Conservation (phyloP, 2,113 vertebrate species). For the Antechinus stuartii region DNA sequence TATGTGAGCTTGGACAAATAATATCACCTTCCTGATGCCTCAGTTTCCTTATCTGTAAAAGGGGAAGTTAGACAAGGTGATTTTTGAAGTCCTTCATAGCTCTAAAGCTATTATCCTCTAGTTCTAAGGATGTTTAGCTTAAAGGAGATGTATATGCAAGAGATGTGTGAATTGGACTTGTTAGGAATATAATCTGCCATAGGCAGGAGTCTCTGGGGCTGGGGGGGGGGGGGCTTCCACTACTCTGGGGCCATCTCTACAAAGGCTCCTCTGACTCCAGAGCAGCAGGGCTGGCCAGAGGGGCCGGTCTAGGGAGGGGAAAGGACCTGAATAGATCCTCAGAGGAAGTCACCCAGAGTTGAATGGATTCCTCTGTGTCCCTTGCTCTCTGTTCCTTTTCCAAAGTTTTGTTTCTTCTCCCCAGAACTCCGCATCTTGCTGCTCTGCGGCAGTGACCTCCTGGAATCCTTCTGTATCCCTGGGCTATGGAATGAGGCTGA, state of each 20-base stretch:
- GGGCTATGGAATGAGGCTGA: slow-evolving; percentile 99
- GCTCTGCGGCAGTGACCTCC: slow-evolving; percentile 97
- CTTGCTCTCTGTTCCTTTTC: not conserved
- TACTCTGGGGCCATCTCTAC: not conserved
- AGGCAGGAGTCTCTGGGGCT: not conserved
- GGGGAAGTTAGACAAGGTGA: not conserved
- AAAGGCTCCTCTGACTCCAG: not conserved
- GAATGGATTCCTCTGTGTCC: rapidly evolving
- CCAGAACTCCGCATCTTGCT: slow-evolving; percentile 98
- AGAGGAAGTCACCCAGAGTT: not conserved
- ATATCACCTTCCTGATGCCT: not conserved
- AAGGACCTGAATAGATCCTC: rapidly evolving
- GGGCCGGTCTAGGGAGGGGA: not conserved
- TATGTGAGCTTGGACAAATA: not conserved
- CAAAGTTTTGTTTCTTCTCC: slow-evolving; percentile 57
- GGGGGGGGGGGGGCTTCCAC: not conserved
- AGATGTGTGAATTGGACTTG: not conserved
- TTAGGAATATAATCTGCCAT: not conserved
- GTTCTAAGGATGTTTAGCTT: not conserved
- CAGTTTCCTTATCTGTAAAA: not conserved
- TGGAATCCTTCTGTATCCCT: slow-evolving; percentile 99
- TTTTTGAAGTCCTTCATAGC: not conserved
- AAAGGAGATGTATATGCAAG: not conserved
- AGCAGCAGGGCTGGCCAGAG: not conserved
- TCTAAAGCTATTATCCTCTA: not conserved